Percentiles rank a stretch among this genome's conserved stretches.
Evolutionary conservation across 2,888 invertebrate species (phyloP).

Genomic region (Drosophila neotestacea): DNA sequence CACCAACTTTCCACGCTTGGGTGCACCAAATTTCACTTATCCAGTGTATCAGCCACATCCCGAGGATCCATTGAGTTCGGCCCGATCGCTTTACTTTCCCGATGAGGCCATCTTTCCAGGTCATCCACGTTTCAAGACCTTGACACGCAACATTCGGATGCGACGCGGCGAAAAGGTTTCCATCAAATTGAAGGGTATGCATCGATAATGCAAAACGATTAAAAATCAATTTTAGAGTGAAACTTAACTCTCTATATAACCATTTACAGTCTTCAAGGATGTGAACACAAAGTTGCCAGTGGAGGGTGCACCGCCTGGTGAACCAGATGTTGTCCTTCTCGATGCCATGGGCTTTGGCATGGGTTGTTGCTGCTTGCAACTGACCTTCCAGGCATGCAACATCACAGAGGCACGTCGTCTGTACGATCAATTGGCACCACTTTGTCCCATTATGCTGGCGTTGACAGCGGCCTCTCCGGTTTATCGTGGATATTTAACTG

Average conservation of each 20-base stretch:
- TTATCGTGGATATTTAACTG: slow-evolving; percentile 96
- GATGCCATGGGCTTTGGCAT: slow-evolving; percentile 99
- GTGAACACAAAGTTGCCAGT: slow-evolving; percentile 94
- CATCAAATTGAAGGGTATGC: slow-evolving; percentile 96
- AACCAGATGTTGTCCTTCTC: slow-evolving; percentile 97
- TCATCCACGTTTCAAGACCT: slow-evolving; percentile 97
- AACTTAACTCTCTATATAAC: rapidly evolving
- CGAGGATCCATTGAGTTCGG: slow-evolving; percentile 90
- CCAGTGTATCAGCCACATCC: slow-evolving; percentile 89
- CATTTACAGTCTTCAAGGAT: slow-evolving; percentile 92
- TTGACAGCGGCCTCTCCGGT: slow-evolving; percentile 98
- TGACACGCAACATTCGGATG: slow-evolving; percentile 96
- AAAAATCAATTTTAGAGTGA: not conserved
- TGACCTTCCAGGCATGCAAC: slow-evolving; percentile 97
- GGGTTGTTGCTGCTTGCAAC: slow-evolving; percentile 98
- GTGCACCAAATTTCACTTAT: slow-evolving; percentile 94
- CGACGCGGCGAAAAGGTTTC: slow-evolving; percentile 97
- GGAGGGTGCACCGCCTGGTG: slow-evolving; percentile 91
- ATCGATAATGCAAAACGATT: no score
- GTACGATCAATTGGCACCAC: slow-evolving; percentile 98
- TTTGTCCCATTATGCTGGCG: slow-evolving; percentile 99
- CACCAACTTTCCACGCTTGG: slow-evolving; percentile 97
- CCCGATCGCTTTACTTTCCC: slow-evolving; percentile 95
- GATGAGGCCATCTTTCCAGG: slow-evolving; percentile 97
- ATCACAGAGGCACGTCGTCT: slow-evolving; percentile 97